Evolutionary conservation across 1,140 invertebrate species (phyloP).

Genomic region (Venturia canescens): DNA sequence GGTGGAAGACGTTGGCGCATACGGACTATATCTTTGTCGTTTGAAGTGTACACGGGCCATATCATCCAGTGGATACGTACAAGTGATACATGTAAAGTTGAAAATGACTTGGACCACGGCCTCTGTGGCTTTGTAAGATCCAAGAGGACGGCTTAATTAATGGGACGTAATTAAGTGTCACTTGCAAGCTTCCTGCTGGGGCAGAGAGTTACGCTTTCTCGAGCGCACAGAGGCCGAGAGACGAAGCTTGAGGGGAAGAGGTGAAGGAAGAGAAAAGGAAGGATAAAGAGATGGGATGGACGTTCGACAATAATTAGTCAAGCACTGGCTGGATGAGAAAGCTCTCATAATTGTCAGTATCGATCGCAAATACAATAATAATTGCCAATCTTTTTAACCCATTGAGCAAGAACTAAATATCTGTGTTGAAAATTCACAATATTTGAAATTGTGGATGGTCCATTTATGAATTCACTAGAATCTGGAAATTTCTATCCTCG

Average conservation of each 20-base stretch:
- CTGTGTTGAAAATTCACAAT: too few species aligned
- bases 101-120: constrained; percentile 8
- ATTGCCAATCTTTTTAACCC: too few species aligned
- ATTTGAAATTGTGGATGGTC: too few species aligned
- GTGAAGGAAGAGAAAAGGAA: not conserved
- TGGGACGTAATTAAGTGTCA: constrained; percentile 48
- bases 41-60: not conserved
- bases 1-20: constrained; percentile 3
- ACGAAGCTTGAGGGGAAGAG: not conserved
- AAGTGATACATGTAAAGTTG: not conserved
- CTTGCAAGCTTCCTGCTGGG: constrained; percentile 38
- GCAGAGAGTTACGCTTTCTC: constrained; percentile 36
- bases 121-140: not conserved
- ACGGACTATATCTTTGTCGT: not conserved
- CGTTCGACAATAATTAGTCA: constrained; percentile 17
- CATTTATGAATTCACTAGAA: too few species aligned
- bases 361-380: too few species aligned
- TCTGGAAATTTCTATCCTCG: too few species aligned
- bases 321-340: not conserved
- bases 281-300: not conserved
- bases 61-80: not conserved
- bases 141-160: constrained; percentile 40
- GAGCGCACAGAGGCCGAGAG: constrained; percentile 13
- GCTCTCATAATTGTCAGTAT: too few species aligned
- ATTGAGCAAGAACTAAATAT: too few species aligned